Conservation (phyloP, 2,113 vertebrate genomes). For the Dicerorhinus sumatrensis region DNA sequence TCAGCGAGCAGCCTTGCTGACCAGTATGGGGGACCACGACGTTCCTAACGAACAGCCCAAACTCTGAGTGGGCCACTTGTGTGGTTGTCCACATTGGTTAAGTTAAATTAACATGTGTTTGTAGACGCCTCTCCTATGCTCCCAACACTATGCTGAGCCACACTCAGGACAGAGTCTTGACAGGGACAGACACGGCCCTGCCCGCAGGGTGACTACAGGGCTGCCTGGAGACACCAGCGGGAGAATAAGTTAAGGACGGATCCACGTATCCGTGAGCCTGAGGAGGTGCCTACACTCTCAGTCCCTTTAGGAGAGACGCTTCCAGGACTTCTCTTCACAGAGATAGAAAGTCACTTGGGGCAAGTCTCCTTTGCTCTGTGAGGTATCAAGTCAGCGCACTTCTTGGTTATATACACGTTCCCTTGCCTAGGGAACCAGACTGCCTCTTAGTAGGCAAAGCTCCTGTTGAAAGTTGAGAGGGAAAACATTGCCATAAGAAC, state of each 20-base stretch:
- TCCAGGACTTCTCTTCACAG: background rate
- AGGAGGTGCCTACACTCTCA: background rate
- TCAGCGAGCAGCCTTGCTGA: background rate
- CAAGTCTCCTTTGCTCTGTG: background rate
- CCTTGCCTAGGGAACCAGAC: background rate
- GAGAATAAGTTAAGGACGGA: background rate
- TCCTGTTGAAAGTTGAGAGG: background rate
- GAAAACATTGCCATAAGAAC: background rate
- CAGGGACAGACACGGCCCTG: fast-evolving
- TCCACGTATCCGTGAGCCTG: background rate
- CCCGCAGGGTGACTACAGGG: fast-evolving
- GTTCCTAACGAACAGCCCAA: too few relatives aligned
- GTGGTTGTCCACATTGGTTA: background rate
- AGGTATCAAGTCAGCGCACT: too few relatives aligned
- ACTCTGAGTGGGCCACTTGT: background rate
- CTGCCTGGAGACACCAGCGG: background rate
- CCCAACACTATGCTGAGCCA: too few relatives aligned
- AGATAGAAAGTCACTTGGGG: background rate
- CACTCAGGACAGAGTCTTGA: background rate
- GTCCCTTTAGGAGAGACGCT: background rate
- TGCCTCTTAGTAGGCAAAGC: background rate
- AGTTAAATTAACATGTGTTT: background rate
- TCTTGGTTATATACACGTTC: background rate
- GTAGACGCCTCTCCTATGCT: background rate
- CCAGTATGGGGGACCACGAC: background rate